Conservation (phyloP, 1,140 invertebrate genomes). For the Artemia franciscana region DNA sequence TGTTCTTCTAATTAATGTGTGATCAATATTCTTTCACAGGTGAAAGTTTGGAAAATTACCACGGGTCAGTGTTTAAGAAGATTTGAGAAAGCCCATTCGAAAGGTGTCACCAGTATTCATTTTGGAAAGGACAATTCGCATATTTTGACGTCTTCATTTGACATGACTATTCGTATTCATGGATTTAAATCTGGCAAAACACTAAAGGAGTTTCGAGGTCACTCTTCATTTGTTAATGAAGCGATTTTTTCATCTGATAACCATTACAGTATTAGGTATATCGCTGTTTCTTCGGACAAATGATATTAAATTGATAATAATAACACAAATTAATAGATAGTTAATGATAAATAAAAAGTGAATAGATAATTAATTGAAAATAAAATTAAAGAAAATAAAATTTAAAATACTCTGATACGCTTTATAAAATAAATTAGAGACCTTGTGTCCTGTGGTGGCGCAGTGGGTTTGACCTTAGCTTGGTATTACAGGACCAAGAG, state of each 20-base stretch:
- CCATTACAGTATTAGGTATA: constrained; percentile 66
- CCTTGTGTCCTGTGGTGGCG: too few relatives aligned
- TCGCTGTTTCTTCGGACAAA: too few relatives aligned
- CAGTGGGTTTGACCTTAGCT: too few relatives aligned
- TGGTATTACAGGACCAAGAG: too few relatives aligned
- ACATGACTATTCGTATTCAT: constrained; percentile 80
- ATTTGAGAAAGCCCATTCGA: constrained; percentile 84
- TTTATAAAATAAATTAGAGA: constrained; percentile 12
- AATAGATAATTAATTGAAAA: too few relatives aligned
- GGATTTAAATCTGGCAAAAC: constrained; percentile 95
- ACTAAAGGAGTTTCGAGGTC: constrained; percentile 90
- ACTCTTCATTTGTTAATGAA: constrained; percentile 93
- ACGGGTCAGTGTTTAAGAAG: constrained; percentile 82
- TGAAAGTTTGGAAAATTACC: constrained; percentile 90
- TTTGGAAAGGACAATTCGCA: constrained; percentile 96
- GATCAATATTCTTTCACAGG: too few relatives aligned
- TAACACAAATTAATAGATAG: too few relatives aligned
- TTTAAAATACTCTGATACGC: constrained; percentile 23
- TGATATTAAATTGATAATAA: too few relatives aligned
- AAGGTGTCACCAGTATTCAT: constrained; percentile 88
- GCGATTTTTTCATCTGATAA: constrained; percentile 79
- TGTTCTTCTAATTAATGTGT: too few relatives aligned
- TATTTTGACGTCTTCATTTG: constrained; percentile 85
- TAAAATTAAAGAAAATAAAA: too few relatives aligned
- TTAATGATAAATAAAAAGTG: too few relatives aligned